These are phyloP conservation scores for Telmatherina bonti DNA, from an alignment of 2,797 vertebrate genomes.

Conservation along the genomic window DNA sequence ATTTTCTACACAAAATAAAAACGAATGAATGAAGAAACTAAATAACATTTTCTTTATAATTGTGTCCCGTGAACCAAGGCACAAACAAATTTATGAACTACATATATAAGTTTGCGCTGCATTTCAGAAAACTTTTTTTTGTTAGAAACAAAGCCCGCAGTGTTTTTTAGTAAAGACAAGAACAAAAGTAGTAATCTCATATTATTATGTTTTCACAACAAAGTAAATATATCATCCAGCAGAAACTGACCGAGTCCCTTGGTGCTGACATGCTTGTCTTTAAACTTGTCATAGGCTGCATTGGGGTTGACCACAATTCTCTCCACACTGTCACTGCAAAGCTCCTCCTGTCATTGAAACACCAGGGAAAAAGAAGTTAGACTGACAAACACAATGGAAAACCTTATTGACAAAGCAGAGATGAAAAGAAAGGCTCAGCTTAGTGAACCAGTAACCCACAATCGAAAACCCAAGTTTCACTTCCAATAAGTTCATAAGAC, in stretches of 20 bases:
- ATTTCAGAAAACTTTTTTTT: neutral
- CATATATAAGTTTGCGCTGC: neutral
- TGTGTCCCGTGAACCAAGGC: too few species aligned
- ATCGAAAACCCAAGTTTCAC: slow-evolving; percentile 25
- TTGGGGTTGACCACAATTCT: slow-evolving; percentile 98
- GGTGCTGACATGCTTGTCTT: slow-evolving; percentile 92
- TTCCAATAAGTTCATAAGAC: slow-evolving; percentile 41
- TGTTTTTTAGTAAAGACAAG: neutral
- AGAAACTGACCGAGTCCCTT: slow-evolving; percentile 89
- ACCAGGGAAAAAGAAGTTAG: slow-evolving; percentile 26
- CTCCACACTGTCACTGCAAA: slow-evolving; percentile 96
- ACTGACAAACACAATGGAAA: slow-evolving; percentile 14
- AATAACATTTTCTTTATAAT: too few species aligned
- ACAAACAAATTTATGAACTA: neutral
- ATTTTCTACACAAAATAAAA: too few species aligned
- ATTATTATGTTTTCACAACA: neutral
- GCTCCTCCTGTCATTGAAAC: slow-evolving; percentile 88
- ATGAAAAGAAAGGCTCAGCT: slow-evolving; percentile 12
- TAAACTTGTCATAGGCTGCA: slow-evolving; percentile 97
- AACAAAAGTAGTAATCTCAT: neutral
- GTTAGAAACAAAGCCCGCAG: too few species aligned
- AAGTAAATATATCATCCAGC: slow-evolving; percentile 1
- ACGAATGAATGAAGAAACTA: too few species aligned
- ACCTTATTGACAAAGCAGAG: slow-evolving; percentile 13
- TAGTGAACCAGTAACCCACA: slow-evolving; percentile 35